A percentile compares a stretch with the other conserved stretches of the same genome.
phyloP scores from a whole-genome alignment of 2,888 invertebrate genomes.

The Noctuana brunneofusca region DNA sequence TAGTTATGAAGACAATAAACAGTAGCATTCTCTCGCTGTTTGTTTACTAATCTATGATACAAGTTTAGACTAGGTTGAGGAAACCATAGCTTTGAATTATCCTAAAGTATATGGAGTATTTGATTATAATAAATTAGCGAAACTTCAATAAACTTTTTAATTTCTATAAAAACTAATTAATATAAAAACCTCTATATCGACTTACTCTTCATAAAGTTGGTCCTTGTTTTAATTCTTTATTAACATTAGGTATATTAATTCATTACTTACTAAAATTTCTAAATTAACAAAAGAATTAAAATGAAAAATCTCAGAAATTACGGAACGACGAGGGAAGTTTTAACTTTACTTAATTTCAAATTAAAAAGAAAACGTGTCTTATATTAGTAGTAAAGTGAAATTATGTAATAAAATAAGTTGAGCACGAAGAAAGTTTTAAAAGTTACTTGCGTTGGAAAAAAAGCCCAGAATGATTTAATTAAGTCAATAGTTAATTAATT shows the following conservation, averaged over 20 bases:
- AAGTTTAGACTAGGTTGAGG: not conserved
- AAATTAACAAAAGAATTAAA: not conserved
- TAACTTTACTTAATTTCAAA: not conserved
- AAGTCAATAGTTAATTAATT: conserved; percentile 77
- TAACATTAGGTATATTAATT: not conserved
- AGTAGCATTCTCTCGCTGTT: not conserved
- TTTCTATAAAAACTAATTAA: too few relatives aligned
- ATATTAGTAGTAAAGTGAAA: conserved; percentile 22
- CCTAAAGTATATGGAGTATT: not conserved
- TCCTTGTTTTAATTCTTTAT: not conserved
- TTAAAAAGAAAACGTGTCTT: conserved; percentile 18
- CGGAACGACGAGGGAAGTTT: not conserved
- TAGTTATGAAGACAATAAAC: not conserved
- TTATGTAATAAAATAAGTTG: conserved; percentile 26
- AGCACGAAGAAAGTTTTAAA: conserved; percentile 22
- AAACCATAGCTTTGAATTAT: not conserved
- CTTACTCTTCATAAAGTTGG: too few relatives aligned
- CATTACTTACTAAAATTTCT: not conserved
- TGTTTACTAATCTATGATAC: not conserved
- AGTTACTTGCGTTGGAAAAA: conserved; percentile 31
- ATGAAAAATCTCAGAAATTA: not conserved
- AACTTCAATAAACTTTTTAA: too few relatives aligned
- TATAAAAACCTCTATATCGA: too few relatives aligned
- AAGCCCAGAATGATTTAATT: conserved; percentile 65
- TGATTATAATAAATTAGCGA: not conserved